phyloP scores from a whole-genome alignment of 2,888 invertebrate genomes.

The Nematopogon swammerdamellus region DNA sequence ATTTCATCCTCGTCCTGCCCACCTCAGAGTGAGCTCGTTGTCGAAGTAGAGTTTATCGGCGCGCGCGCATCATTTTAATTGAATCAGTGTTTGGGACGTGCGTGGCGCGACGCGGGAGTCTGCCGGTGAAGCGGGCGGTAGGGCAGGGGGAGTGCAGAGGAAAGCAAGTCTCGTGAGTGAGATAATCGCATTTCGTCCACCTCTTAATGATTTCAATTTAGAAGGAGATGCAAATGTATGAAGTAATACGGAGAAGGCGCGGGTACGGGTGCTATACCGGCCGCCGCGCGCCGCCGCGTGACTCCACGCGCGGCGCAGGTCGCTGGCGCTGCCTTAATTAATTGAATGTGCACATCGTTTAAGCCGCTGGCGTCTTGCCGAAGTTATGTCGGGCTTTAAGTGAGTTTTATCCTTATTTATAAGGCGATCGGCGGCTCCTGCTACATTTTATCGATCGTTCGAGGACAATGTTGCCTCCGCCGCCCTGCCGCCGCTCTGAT shows the following conservation, averaged over 20 bases:
- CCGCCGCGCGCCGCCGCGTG: not conserved
- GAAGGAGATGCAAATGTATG: slow-evolving; percentile 47
- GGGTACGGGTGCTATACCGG: slow-evolving; percentile 17
- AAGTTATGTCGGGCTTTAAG: not conserved
- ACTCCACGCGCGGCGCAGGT: too few relatives aligned
- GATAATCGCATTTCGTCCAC: slow-evolving; percentile 34
- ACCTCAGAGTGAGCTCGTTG: not conserved
- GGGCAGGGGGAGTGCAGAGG: too few relatives aligned
- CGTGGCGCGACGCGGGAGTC: not conserved
- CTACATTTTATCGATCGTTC: not conserved
- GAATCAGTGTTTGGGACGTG: not conserved
- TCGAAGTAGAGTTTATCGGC: not conserved
- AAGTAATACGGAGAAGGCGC: slow-evolving; percentile 21
- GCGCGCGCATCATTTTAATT: slow-evolving; percentile 1
- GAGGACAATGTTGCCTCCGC: not conserved
- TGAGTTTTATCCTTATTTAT: not conserved
- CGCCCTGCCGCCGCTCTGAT: too few relatives aligned
- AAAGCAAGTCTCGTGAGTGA: slow-evolving; percentile 38
- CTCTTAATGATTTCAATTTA: slow-evolving; percentile 52
- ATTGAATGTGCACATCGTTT: not conserved
- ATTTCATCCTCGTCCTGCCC: too few relatives aligned
- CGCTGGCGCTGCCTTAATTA: not conserved
- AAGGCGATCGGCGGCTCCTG: not conserved
- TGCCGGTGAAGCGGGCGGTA: not conserved
- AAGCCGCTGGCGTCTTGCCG: not conserved